phyloP scores from a whole-genome alignment of 2,113 vertebrate species.

The Caranx ignobilis region DNA sequence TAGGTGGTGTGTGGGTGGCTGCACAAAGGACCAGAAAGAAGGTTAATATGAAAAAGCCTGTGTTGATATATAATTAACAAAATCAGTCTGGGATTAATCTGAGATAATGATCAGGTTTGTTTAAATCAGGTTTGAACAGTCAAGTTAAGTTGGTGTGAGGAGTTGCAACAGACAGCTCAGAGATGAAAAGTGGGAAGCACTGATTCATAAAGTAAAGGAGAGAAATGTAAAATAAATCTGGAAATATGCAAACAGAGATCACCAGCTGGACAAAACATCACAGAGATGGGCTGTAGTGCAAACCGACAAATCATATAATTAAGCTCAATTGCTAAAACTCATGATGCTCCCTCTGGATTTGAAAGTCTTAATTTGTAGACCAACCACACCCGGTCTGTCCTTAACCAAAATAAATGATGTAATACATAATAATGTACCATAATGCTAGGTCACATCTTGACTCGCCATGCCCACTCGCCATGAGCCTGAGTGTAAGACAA shows the following conservation, averaged over 20 bases:
- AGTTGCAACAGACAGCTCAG: not conserved
- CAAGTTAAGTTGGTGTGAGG: not conserved
- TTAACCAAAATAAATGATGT: not conserved
- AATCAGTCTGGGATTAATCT: not conserved
- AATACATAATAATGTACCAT: not conserved
- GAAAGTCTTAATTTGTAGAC: not conserved
- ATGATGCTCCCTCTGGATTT: not conserved
- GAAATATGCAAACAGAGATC: not conserved
- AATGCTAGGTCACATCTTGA: not conserved
- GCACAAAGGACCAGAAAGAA: not conserved
- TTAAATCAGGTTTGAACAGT: not conserved
- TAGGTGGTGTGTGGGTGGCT: not conserved
- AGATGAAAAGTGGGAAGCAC: not conserved
- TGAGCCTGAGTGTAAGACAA: not conserved
- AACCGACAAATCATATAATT: not conserved
- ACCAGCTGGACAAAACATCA: not conserved
- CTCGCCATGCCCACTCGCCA: not conserved
- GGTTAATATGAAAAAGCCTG: conserved; percentile 1
- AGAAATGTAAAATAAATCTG: not conserved
- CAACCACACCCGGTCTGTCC: not conserved
- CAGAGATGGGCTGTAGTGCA: not conserved
- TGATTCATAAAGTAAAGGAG: not conserved
- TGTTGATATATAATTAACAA: not conserved
- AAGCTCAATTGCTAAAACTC: not conserved
- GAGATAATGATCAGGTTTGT: not conserved